These are phyloP conservation scores for Epinephelus awoara DNA, from an alignment of 2,797 vertebrate species.

Conservation along the genomic window DNA sequence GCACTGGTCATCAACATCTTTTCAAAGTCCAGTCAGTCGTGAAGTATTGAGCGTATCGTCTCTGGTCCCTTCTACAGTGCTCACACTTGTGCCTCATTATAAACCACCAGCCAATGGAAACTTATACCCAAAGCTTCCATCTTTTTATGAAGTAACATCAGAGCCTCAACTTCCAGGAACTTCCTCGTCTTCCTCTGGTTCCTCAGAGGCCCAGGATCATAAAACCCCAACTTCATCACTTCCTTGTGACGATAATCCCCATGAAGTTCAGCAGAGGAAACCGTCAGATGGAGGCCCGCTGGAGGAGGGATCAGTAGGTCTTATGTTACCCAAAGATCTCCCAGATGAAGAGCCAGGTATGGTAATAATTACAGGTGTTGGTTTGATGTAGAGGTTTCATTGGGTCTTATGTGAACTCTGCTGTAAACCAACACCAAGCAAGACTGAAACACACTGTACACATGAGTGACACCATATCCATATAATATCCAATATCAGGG, in stretches of 20 bases:
- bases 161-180: slow-evolving; percentile 30
- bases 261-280: slow-evolving; percentile 49
- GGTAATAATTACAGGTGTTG: not conserved
- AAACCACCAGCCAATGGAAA: slow-evolving; percentile 17
- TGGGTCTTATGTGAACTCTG: not conserved
- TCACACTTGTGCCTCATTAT: slow-evolving; percentile 57
- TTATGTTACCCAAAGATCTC: slow-evolving; percentile 69
- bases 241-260: slow-evolving; percentile 21
- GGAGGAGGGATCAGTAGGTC: slow-evolving; percentile 67
- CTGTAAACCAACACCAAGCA: not conserved
- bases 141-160: slow-evolving; percentile 21
- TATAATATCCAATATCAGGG: no score
- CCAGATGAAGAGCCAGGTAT: slow-evolving; percentile 67
- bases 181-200: not conserved
- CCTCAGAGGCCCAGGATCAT: slow-evolving; percentile 40
- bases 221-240: not conserved
- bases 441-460: no score
- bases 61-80: slow-evolving; percentile 63
- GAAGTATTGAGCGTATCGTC: slow-evolving; percentile 70
- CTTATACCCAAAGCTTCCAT: slow-evolving; percentile 25
- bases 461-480: no score
- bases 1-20: slow-evolving; percentile 44
- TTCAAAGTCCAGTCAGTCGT: slow-evolving; percentile 38
- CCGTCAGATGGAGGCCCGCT: slow-evolving; percentile 53
- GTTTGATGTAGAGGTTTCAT: not conserved